Evolutionary conservation across 2,113 vertebrate genomes (phyloP).

Genomic region (Muntiacus reevesi): DNA sequence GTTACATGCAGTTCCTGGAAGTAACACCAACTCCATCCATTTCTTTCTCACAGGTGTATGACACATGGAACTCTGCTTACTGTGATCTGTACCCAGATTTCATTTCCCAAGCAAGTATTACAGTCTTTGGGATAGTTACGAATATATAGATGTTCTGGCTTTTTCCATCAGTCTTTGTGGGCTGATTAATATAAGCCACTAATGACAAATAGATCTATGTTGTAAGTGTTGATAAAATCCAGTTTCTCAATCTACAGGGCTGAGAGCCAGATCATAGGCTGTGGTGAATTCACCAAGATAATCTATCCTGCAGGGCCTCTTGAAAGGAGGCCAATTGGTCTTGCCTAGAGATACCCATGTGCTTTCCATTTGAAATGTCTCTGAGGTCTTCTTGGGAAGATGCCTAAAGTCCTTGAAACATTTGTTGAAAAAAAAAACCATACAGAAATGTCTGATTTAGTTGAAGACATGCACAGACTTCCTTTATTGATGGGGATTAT

Average conservation of each 20-base stretch:
- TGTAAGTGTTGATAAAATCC: constrained; percentile 55
- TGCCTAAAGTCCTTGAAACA: constrained; percentile 44
- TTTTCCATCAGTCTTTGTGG: constrained; percentile 21
- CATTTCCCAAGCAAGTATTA: background rate
- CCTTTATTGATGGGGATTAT: background rate
- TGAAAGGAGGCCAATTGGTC: constrained; percentile 49
- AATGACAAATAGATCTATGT: constrained; percentile 47
- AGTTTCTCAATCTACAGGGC: constrained; percentile 49
- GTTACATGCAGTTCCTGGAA: background rate
- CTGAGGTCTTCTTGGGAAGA: constrained; percentile 34
- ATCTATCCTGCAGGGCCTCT: constrained; percentile 43
- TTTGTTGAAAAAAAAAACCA: background rate
- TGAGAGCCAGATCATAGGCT: constrained; percentile 41
- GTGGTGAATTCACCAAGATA: constrained; percentile 51
- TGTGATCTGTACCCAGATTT: background rate
- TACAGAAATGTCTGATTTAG: constrained; percentile 4
- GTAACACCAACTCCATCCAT: background rate
- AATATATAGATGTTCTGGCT: background rate
- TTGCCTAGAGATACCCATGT: constrained; percentile 53
- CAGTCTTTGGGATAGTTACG: background rate
- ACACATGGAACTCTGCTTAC: constrained; percentile 5
- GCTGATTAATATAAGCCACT: constrained; percentile 26
- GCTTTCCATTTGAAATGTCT: constrained; percentile 58
- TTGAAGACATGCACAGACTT: constrained; percentile 20
- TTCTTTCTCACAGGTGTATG: background rate